Base-by-base conservation (phyloP, 2,113 vertebrate species). In the Tyrannus savana region DNA sequence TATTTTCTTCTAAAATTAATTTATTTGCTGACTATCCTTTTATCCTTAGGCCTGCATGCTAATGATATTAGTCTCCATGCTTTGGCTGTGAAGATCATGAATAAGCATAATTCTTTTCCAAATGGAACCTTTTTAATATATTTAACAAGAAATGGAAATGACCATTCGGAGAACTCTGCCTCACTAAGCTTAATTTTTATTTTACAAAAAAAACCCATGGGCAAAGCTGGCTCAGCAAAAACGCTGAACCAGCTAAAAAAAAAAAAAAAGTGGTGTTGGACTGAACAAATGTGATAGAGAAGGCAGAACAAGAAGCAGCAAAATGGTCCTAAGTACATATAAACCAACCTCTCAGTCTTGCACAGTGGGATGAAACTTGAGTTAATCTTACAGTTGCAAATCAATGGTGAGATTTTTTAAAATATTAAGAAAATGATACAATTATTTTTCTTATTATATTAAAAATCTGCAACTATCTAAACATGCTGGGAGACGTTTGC, bases 31-130 rank as follows among this genome's bases (percentile, higher is more conserved):
- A 41, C 46, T 62, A 58, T 50, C 12, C 35, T 91, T 93, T 97
- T 78, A 59, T 67, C 27, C 22, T 89, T 78, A 30, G 41, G 27
- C 33, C 33, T 75, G 5, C 8, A 68, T 56, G 35, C 16, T 82
- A 84, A 81, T 59, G 25, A 24, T 63, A 89, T 64, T 73, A 90
- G 25, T 64, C 44, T 53, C 44, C 68, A n/a, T 85, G n/a, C 31
- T 91, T 88, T 94, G 88, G 75, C 88, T 90, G n/a, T 12, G 37
- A 86, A 80, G 19, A 83, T 39, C 24, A 66, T 80, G 69, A 76
- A 85, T 80, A 94, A 93, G 41, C 72, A 35, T 55, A 83, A 88
- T 69, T 69, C 37, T 90, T 91, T 68, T 69, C n/a, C 41, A 92
- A 92, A 58, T 62, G 31, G 37, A 85, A 73, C 3, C 8, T 69